phyloP scores from a whole-genome alignment of 2,888 invertebrate genomes.

The Euclidia mi region DNA sequence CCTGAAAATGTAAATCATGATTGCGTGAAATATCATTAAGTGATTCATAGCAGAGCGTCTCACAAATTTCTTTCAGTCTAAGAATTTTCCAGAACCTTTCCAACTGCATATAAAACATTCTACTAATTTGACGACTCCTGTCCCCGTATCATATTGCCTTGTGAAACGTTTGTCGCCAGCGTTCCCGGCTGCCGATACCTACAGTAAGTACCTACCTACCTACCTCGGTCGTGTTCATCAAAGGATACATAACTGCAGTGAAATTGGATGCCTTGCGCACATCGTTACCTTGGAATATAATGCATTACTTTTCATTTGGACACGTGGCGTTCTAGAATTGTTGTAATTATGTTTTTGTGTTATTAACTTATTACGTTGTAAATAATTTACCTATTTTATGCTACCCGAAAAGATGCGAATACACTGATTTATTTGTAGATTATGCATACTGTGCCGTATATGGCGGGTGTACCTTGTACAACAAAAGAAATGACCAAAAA shows the following conservation, averaged over 20 bases:
- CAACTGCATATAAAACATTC: conserved; percentile 14
- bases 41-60: no score
- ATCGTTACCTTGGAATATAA: conserved; percentile 36
- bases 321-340: conserved; percentile 9
- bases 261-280: conserved; percentile 67
- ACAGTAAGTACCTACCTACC: background rate
- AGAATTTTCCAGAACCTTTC: conserved; percentile 7
- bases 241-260: conserved; percentile 52
- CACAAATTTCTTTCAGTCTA: no score
- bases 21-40: no score
- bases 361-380: background rate
- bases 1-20: no score
- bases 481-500: no score
- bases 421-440: no score
- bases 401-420: no score
- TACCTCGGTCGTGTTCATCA: conserved; percentile 31
- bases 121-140: conserved; percentile 71
- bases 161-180: conserved; percentile 77
- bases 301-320: conserved; percentile 19
- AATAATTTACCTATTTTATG: no score
- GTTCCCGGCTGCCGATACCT: conserved; percentile 69
- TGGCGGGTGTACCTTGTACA: no score
- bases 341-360: background rate
- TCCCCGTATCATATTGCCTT: conserved; percentile 76
- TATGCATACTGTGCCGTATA: no score